Evolutionary conservation across 2,888 invertebrate genomes (phyloP).

Genomic region (Conomelus anceps): DNA sequence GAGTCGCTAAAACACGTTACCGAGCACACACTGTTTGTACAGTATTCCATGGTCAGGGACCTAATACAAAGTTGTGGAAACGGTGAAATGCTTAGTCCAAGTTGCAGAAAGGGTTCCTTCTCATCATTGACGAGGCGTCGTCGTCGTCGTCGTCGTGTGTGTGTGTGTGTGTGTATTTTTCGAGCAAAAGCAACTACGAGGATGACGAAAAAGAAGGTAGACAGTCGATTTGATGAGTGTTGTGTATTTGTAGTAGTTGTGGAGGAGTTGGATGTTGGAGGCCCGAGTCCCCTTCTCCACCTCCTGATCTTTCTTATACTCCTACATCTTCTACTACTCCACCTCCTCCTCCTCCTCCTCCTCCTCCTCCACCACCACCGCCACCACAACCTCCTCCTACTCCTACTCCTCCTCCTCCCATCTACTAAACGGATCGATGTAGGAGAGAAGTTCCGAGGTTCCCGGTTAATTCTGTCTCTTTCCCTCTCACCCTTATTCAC

Average conservation of each 20-base stretch:
- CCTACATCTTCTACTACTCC: neutral
- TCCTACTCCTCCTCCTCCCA: neutral
- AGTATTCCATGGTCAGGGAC: neutral
- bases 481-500: neutral
- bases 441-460: neutral
- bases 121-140: neutral
- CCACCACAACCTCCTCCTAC: neutral
- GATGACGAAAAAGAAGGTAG: neutral
- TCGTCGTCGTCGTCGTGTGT: neutral
- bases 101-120: neutral
- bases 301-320: neutral
- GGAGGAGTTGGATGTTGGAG: neutral
- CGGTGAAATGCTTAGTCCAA: neutral
- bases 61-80: no score
- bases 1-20: neutral
- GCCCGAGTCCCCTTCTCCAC: neutral
- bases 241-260: neutral
- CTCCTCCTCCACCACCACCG: neutral
- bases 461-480: neutral
- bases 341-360: neutral
- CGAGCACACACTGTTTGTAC: neutral
- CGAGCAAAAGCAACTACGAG: neutral
- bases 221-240: neutral
- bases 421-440: neutral
- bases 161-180: neutral